Evolutionary conservation across 2,888 invertebrate species (phyloP), one percentile per base, ranked within the genome.

Genomic region (Epistrophe eligans): DNA sequence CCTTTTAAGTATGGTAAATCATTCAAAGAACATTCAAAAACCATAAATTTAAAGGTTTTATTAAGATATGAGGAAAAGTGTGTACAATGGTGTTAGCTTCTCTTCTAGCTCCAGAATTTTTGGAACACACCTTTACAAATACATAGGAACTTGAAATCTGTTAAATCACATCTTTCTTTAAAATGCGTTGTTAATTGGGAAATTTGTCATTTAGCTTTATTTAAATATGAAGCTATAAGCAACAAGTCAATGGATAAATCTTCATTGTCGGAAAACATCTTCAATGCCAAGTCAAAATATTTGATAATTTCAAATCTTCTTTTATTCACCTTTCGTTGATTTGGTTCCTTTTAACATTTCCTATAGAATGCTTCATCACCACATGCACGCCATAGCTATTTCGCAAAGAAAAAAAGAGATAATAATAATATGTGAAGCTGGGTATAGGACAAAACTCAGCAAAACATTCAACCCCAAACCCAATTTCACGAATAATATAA

Each of bases 401-500:
- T 52, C 52, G 15, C 24, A 28, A 28, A 55, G 15, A 13, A 55
- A 8, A 55, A 55, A 4, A n/a, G n/a, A n/a, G n/a, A n/a, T n/a
- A n/a, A 55, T 28, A 52, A 24, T 24, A 24, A 24, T 24, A 24
- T 4, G 11, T 48, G 55, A 17, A 9, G 3, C 35, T 17, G 32
- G 24, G n/a, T n/a, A n/a, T 24, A 3, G 24, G 24, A 24, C 40
- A 40, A 60, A 24, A 17, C n/a, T n/a, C 8, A 8, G n/a, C n/a
- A 45, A 15, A 24, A 43, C 17, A 62, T 45, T n/a, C 15, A 43
- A 64, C 48, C 57, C 40, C 28, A 32, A 48, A 28, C 50, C 19
- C 66, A 82, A 35, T 72, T 66, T 57, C 10, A 72, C 66, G 66
- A 72, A 82, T 77, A 84, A 72, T 77, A 67, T 58, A 84, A 80